Conservation (phyloP, 2,113 vertebrate genomes). For the Oryzias woworae region DNA sequence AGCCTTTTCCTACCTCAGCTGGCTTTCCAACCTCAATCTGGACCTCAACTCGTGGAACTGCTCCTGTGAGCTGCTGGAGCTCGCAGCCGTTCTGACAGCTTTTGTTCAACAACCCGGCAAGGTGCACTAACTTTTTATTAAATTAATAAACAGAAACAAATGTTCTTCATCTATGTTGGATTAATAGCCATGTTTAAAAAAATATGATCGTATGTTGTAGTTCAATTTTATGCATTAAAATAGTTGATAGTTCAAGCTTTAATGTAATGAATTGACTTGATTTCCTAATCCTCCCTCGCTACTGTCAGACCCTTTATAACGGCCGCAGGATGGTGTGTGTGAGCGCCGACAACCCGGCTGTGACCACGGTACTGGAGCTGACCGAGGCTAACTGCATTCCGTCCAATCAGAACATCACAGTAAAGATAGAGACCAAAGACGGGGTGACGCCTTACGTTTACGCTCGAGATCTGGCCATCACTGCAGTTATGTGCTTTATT, state of each 20-base stretch:
- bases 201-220: no score
- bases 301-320: conserved; percentile 58
- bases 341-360: conserved; percentile 47
- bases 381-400: conserved; percentile 77
- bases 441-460: conserved; percentile 58
- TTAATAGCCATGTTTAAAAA: no score
- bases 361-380: conserved; percentile 71
- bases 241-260: no score
- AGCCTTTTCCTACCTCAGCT: conserved; percentile 75
- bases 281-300: neutral
- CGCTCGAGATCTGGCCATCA: conserved; percentile 74
- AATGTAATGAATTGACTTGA: no score
- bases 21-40: conserved; percentile 76
- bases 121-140: conserved; percentile 7
- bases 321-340: conserved; percentile 71
- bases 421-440: conserved; percentile 52
- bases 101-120: conserved; percentile 72
- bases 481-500: conserved; percentile 79
- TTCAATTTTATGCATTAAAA: no score
- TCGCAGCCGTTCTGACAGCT: conserved; percentile 72
- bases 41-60: conserved; percentile 82
- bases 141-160: no score
- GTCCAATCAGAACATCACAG: conserved; percentile 73
- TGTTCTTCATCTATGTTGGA: no score
- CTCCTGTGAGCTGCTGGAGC: conserved; percentile 75